Evolutionary conservation across 1,140 invertebrate genomes (phyloP), one percentile per base, ranked within the genome.

Genomic region (Babylonia areolata): DNA sequence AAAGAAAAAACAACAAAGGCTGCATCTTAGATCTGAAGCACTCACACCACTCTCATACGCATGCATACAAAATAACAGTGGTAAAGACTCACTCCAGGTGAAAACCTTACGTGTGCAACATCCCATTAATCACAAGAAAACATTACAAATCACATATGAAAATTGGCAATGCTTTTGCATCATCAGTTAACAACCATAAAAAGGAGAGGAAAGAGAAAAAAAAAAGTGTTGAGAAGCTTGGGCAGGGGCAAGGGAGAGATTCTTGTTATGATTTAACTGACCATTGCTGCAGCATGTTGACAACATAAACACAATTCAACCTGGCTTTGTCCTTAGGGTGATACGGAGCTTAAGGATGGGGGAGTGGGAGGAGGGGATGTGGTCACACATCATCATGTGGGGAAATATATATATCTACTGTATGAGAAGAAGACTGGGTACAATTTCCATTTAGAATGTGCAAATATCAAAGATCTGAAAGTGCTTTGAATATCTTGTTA

Each of bases 101-200:
- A 37, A 39, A 77, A 77, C 75, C 75, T 77, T 40, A 77, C 75
- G 35, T 77, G 75, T 77, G 75, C 75, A 77, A 77, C 75, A 77
- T 77, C 75, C 75, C 75, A 77, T 77, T 77, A 77, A 77, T 77
- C 35, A 77, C 75, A 77, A 77, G 75, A 77, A 77, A 77, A 77
- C 75, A 37, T 77, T 77, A 77, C 75, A 77, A 40, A 77, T 77
- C 75, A 77, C 75, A 77, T 77, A 39, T 77, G 20, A 77, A 77
- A 77, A 77, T 77, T 77, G 75, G 75, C 39, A 77, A 37, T 64
- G 58, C 58, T 73, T 73, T 77, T 77, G 75, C 75, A 77, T 77
- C 35, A 37, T 77, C 75, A 77, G 37, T 40, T 9, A 28, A 77
- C 33, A 77, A 77, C 35, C 35, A 73, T 37, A 73, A 35, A 73